phyloP scores from a whole-genome alignment of 2,888 invertebrate species.

The Papilio gigon region DNA sequence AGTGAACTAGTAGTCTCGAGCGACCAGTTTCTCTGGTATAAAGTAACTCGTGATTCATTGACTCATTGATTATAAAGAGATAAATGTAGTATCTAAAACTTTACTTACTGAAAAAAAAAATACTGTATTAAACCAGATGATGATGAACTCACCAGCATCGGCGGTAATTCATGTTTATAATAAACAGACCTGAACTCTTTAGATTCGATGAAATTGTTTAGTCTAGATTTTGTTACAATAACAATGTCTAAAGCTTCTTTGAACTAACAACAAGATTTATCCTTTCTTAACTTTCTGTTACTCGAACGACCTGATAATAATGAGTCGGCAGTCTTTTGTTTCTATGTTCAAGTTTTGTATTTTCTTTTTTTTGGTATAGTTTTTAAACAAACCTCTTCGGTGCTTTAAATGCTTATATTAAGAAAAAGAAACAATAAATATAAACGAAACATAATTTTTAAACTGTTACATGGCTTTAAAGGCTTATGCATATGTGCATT shows the following conservation, averaged over 20 bases:
- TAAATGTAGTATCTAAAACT: too few relatives aligned
- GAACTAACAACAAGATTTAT: constrained; percentile 3
- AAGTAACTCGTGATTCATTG: too few relatives aligned
- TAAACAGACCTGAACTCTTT: constrained; percentile 28
- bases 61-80: too few relatives aligned
- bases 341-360: background rate
- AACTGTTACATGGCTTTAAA: background rate
- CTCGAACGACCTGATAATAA: too few relatives aligned
- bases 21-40: too few relatives aligned
- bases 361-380: background rate
- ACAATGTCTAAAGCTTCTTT: constrained; percentile 7
- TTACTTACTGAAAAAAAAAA: too few relatives aligned
- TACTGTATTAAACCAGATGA: background rate
- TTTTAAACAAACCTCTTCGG: background rate
- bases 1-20: too few relatives aligned
- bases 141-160: constrained; percentile 6
- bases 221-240: constrained; percentile 29
- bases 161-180: constrained; percentile 26
- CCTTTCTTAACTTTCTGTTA: background rate
- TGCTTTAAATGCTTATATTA: background rate
- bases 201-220: constrained; percentile 22
- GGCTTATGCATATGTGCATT: too few relatives aligned
- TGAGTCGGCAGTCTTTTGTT: too few relatives aligned
- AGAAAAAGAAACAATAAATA: too few relatives aligned
- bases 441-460: too few relatives aligned